Percentiles rank a stretch among this genome's conserved stretches.
Evolutionary conservation across 2,113 vertebrate genomes (phyloP).

Genomic region (Pomatostomus ruficeps): DNA sequence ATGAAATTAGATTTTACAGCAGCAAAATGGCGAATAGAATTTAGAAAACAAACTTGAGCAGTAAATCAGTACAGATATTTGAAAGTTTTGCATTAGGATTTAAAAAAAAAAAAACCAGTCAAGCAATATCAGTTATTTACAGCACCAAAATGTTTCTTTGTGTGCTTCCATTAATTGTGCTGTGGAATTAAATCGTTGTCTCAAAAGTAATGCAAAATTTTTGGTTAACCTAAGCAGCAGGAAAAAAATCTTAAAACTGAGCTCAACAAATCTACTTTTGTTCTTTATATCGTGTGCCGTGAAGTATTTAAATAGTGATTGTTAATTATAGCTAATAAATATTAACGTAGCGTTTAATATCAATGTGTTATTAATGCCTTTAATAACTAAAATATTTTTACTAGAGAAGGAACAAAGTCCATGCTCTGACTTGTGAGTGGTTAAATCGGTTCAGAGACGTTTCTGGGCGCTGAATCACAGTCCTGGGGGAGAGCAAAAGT

Average conservation of each 20-base stretch:
- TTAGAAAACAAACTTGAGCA: neutral
- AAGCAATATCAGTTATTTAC: neutral
- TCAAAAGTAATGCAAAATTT: neutral
- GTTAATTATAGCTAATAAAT: neutral
- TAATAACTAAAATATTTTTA: neutral
- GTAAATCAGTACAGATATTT: neutral
- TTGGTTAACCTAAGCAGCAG: neutral
- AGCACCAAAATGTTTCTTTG: neutral
- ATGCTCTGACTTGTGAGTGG: neutral
- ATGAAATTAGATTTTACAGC: neutral
- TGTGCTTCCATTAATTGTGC: neutral
- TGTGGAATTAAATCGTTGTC: neutral
- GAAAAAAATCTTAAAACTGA: neutral
- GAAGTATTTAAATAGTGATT: neutral
- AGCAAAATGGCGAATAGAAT: neutral
- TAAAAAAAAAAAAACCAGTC: neutral
- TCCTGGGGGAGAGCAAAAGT: neutral
- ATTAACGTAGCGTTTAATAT: neutral
- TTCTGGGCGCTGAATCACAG: neutral
- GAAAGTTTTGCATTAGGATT: neutral
- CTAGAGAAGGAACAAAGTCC: neutral
- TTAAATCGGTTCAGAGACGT: neutral
- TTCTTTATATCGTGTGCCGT: neutral
- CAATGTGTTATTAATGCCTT: neutral
- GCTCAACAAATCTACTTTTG: neutral